Evolutionary conservation across 2,797 vertebrate species (phyloP), one percentile per base, ranked within the genome.

Genomic region (Eidolon dupreanum): DNA sequence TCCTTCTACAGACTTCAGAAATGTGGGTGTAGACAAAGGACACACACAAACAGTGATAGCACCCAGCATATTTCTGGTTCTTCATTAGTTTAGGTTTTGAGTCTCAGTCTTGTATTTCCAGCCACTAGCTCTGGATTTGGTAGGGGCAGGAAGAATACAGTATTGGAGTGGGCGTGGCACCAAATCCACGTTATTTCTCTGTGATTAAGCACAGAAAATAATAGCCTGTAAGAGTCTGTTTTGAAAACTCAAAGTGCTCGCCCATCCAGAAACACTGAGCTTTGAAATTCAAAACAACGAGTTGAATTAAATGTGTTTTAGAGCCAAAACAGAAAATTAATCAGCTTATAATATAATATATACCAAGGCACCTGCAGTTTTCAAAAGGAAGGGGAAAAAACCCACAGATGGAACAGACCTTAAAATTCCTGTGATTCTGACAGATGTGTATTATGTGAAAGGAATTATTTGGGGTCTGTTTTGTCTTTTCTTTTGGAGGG

Each of bases 201-300:
- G 41, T 78, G 95, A 71, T 90, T 96, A 97, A 98, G 85, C 70
- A 68, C 65, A 53, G 36, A 85, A 96, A 97, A 97, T 33, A 84
- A 95, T 78, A 87, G 33, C 38, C 88, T 92, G 6, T 2, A 43
- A 86, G 33, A 59, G n/a, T 17, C 4, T 90, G 91, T 88, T 90
- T 86, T 38, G 31, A 71, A 88, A 79, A 92, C 6, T 90, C 73
- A 61, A 88, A 95, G 61, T 68, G 2, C 26, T 41, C 93, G 68
- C 85, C 12, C 83, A 90, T 53, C 36, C 19, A 85, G 85, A 90
- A 61, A 79, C 55, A 59, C 0, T 28, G 88, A 97, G 6, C 5
- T 97, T 96, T 95, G 79, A 95, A 93, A 95, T 90, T 83, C 61
- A 88, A 36, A 74, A 57, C 63, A 38, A 71, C 63, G 66, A 89